Percentiles rank a stretch among this genome's conserved stretches.
These are phyloP conservation scores for Pseudomyrmex sp. DNA, from an alignment of 1,140 invertebrate species.

Conservation along the genomic window DNA sequence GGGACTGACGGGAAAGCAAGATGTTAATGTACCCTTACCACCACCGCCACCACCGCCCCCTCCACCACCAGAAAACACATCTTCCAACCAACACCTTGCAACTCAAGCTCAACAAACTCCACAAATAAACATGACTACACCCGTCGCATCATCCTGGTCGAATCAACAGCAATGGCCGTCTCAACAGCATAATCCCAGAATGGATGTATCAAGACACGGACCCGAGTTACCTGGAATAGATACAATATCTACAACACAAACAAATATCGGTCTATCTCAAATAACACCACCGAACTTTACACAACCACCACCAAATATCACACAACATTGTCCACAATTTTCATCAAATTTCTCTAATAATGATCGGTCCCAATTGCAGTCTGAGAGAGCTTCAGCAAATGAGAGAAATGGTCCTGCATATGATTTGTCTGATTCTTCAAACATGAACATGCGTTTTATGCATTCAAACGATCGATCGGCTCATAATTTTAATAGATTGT, in stretches of 20 bases:
- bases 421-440: slow-evolving; percentile 40
- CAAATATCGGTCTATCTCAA: slow-evolving; percentile 30
- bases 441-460: slow-evolving; percentile 29
- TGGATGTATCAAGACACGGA: slow-evolving; percentile 52
- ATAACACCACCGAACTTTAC: slow-evolving; percentile 71
- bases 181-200: slow-evolving; percentile 78
- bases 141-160: slow-evolving; percentile 77
- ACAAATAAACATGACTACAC: slow-evolving; percentile 71
- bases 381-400: slow-evolving; percentile 34
- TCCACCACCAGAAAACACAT: slow-evolving; percentile 55
- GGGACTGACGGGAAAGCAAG: slow-evolving; percentile 81
- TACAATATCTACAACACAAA: slow-evolving; percentile 9
- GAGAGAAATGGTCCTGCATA: slow-evolving; percentile 58
- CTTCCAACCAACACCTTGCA: slow-evolving; percentile 21
- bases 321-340: slow-evolving; percentile 72
- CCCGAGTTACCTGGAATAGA: not conserved
- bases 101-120: slow-evolving; percentile 40
- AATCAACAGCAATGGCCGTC: slow-evolving; percentile 80
- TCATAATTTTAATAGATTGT: slow-evolving; percentile 16
- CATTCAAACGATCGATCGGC: slow-evolving; percentile 60
- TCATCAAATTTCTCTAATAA: slow-evolving; percentile 65
- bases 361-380: slow-evolving; percentile 64
- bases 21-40: slow-evolving; percentile 30
- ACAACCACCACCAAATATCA: slow-evolving; percentile 74
- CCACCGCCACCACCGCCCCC: slow-evolving; percentile 62